phyloP scores from a whole-genome alignment of 1,140 invertebrate species.

The Procambarus clarkii region DNA sequence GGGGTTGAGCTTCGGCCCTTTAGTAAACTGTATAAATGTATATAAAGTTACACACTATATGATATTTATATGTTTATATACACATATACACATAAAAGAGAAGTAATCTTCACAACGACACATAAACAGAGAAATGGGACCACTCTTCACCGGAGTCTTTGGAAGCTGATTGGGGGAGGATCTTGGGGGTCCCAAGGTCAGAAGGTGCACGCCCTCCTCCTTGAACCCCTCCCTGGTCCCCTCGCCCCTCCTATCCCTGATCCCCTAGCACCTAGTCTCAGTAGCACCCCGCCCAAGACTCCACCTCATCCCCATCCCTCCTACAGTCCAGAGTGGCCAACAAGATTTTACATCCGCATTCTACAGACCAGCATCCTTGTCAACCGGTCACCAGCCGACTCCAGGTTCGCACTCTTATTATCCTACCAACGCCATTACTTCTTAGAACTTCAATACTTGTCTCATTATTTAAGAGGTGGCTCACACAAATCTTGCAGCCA shows the following conservation, averaged over 20 bases:
- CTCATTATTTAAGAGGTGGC: background rate
- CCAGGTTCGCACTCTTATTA: background rate
- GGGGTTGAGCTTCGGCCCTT: too few relatives aligned
- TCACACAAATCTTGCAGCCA: background rate
- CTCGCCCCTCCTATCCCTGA: background rate
- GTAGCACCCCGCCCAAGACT: background rate
- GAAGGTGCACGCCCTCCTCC: conserved; percentile 4
- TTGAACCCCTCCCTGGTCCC: background rate
- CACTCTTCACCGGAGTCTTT: too few relatives aligned
- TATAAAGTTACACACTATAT: too few relatives aligned
- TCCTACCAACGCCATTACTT: background rate
- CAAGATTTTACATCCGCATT: background rate
- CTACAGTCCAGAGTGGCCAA: background rate
- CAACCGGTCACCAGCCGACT: background rate
- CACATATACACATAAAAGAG: too few relatives aligned
- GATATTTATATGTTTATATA: too few relatives aligned
- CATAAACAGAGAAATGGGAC: too few relatives aligned
- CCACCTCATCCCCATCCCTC: background rate
- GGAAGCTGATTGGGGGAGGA: background rate
- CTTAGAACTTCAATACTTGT: background rate
- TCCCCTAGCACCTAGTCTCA: background rate
- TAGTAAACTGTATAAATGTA: too few relatives aligned
- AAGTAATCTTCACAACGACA: too few relatives aligned
- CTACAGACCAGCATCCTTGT: background rate
- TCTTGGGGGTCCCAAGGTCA: background rate